Base-by-base conservation (phyloP, 2,888 invertebrate genomes). In the Drosophila anomalata region DNA sequence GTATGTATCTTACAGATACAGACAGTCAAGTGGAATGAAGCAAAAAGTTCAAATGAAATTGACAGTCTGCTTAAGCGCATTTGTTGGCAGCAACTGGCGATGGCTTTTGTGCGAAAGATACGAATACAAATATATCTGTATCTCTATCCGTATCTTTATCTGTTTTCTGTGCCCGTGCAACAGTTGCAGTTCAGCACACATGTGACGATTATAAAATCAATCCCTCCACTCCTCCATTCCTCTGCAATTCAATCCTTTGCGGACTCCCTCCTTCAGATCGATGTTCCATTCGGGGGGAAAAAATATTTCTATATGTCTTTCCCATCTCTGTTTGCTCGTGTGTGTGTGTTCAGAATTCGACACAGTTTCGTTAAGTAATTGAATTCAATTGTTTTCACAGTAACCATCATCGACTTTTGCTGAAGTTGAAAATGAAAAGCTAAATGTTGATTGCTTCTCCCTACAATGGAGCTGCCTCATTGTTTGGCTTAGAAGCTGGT, bases 11-110 rank as follows among this genome's bases (percentile, higher is more conserved):
- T 31, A 41, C 20, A 39, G 57, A 54, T 47, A 48, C 59, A 58
- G 47, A 58, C 47, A 62, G 59, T 71, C 77, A 78, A 86, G 85
- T 78, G 85, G 76, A 84, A 77, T 80, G 86, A 82, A 76, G 83
- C 73, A 71, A 61, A 77, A 72, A 79, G 78, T 70, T 86, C 70
- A 73, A 73, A 76, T 78, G 78, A 78, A 87, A 85, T 82, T 84
- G 88, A 87, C 86, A 85, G 86, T 84, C 82, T 76, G 65, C 73
- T 73, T 79, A 78, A 86, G 80, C 76, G 69, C 80, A 82, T 85
- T 79, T 79, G 71, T 75, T 73, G 47, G 48, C 65, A 61, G 47
- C 67, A 69, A 73, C 66, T 79, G 67, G 62, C 78, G 77, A 71
- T 84, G 87, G 78, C 75, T 81, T 81, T 58, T 60, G 33, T 44